Evolutionary conservation across 1,140 invertebrate species (phyloP), one percentile per base, ranked within the genome.

Genomic region (Drosophila prosaltans): DNA sequence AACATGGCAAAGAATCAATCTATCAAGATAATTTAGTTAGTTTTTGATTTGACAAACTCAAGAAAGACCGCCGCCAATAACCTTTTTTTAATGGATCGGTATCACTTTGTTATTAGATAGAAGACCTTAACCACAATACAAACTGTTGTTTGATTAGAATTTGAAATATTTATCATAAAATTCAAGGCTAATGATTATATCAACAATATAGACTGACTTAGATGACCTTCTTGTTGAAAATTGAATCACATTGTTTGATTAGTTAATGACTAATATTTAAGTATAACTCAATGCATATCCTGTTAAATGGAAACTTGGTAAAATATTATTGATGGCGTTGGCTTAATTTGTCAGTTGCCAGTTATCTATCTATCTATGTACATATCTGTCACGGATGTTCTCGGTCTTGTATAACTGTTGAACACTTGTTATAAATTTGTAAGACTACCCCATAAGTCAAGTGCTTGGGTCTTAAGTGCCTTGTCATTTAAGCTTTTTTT

Each of bases 391-490:
- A 16, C 16, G 16, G 16, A 16, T 16, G 16, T 61, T 74, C 55
- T 16, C 16, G 43, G 21, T 9, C 79, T 74, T 81, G 70, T 78
- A 74, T 85, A 74, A 69, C 63, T 65, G 54, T 36, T 30, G 70
- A 51, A 66, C 60, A 58, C 63, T 48, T 7, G 16, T 48, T 21
- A 16, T 74, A 65, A 60, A 64, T 40, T 16, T 28, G 8, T 67
- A 64, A 72, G 72, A 51, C 71, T 48, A 30, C 2, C 40, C 70
- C 62, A 70, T 70, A 82, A 80, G 77, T 78, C 77, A 84, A 85
- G 81, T 85, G 82, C 73, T 71, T 59, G 41, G 51, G 69, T 70
- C 66, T 85, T 75, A 86, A 85, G 78, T 78, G 82, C 59, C 72
- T 81, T 76, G 59, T 69, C 72, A 64, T 69, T 85, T 70, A 78